These are phyloP conservation scores for western clawed frog (Xenopus tropicalis) DNA, from an alignment of 2,113 vertebrate genomes.

Conservation along the genomic window DNA sequence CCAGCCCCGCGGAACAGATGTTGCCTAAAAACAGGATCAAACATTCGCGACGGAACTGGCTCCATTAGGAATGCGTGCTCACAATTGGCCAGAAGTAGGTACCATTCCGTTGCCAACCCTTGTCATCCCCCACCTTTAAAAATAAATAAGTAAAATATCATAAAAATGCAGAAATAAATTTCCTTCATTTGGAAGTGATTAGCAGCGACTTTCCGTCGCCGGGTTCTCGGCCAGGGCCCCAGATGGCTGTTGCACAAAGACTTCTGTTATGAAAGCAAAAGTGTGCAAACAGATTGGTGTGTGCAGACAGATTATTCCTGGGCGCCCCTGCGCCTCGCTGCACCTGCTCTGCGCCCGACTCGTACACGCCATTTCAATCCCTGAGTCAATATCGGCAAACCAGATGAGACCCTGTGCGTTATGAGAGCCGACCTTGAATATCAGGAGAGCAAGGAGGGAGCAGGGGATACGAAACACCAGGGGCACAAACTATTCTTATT, in stretches of 20 bases:
- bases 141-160: background rate
- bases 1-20: constrained; percentile 38
- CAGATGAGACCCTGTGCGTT: constrained; percentile 14
- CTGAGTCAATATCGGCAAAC: constrained; percentile 8
- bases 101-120: background rate
- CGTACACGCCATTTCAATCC: constrained; percentile 10
- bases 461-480: background rate
- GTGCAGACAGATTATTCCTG: constrained; percentile 33
- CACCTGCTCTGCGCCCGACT: constrained; percentile 13
- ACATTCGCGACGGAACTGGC: constrained; percentile 1
- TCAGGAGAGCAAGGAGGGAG: background rate
- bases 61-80: constrained; percentile 11
- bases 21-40: constrained; percentile 27
- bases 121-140: constrained; percentile 1
- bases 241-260: constrained; percentile 22
- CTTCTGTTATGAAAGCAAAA: constrained; percentile 39
- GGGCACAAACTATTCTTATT: no score
- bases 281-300: constrained; percentile 37
- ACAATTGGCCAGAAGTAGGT: background rate
- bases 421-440: constrained; percentile 28
- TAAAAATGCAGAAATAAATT: constrained; percentile 11
- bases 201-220: background rate
- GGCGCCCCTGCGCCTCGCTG: background rate
- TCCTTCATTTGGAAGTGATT: constrained; percentile 2
- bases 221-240: constrained; percentile 27